Percentiles rank a stretch among this genome's conserved stretches.
phyloP scores from a whole-genome alignment of 2,797 vertebrate species.

The Masticophis lateralis region DNA sequence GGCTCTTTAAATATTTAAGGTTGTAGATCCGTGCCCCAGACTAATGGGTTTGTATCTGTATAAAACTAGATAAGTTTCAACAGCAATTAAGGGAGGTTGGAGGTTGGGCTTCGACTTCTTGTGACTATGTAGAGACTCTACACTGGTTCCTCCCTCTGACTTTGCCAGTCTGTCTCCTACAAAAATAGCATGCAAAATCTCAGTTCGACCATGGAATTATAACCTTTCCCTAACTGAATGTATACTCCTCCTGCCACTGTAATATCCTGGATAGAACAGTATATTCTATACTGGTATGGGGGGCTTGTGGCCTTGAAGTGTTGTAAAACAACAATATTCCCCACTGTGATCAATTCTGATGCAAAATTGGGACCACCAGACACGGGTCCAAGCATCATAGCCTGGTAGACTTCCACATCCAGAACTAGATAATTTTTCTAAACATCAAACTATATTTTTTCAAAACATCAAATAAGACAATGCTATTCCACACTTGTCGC shows the following conservation, averaged over 20 bases:
- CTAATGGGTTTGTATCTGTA: no score
- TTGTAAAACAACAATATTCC: not conserved
- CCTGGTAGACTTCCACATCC: not conserved
- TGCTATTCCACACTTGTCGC: not conserved
- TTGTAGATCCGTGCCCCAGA: no score
- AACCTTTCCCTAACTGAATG: not conserved
- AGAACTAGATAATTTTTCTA: not conserved
- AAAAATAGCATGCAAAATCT: not conserved
- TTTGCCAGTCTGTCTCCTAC: no score
- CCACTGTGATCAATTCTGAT: not conserved
- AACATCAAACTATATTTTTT: not conserved
- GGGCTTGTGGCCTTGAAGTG: not conserved
- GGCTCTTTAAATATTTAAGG: no score
- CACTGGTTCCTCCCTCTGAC: no score
- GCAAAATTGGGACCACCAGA: not conserved
- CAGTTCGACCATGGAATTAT: not conserved
- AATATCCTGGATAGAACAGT: not conserved
- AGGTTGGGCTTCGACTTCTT: no score
- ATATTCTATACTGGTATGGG: no score
- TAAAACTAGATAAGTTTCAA: no score
- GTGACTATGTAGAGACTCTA: no score
- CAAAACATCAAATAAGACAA: not conserved
- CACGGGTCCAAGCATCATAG: not conserved
- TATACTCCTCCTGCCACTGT: not conserved
- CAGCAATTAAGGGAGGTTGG: no score